Base-by-base conservation (phyloP, 2,113 vertebrate species). In the Cottus gobio region DNA sequence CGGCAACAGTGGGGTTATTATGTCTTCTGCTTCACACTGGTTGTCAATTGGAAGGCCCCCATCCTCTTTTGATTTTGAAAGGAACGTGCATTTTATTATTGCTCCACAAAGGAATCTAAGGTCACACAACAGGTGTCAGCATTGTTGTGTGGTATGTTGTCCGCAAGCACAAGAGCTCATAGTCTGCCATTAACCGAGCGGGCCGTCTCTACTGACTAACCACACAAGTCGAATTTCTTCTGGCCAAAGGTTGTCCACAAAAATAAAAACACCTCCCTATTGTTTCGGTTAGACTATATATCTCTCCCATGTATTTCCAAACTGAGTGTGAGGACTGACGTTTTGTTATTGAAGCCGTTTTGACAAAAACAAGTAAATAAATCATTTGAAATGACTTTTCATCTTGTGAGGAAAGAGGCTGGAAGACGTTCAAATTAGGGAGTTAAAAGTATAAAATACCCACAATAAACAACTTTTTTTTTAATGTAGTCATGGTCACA, bases 201-300 rank as follows among this genome's bases (percentile, higher is more conserved):
- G n/a, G 4, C 37, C 26, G 26, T 60, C 22, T 28, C 79, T 26
- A 72, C 24, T 52, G 30, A 31, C 16, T n/a, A n/a, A 72, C 28
- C 42, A 30, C 31, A 70, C 10, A 30, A 26, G 8, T 39, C 16
- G 1, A 58, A 61, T 11, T 28, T 5, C 7, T 18, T 3, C 24
- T 30, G 66, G 52, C 75, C 42, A 78, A 73, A 76, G 72, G 63
- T 58, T 36, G 44, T 65, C 63, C 50, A n/a, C 7, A 52, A 22
- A 8, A 36, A 26, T 26, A 44, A 44, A 10, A 37, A 34, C 24
- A 4, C 36, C n/a, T 37, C 64, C 26, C 15, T 26, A 13, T 39
- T 50, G n/a, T n/a, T n/a, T n/a, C n/a, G n/a, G n/a, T n/a, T n/a
- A n/a, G n/a, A n/a, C 12, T 54, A 34, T 3, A 34, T 34, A 6